These are phyloP conservation scores for Macroglossus sobrinus DNA, from an alignment of 2,113 vertebrate genomes.

Conservation along the genomic window DNA sequence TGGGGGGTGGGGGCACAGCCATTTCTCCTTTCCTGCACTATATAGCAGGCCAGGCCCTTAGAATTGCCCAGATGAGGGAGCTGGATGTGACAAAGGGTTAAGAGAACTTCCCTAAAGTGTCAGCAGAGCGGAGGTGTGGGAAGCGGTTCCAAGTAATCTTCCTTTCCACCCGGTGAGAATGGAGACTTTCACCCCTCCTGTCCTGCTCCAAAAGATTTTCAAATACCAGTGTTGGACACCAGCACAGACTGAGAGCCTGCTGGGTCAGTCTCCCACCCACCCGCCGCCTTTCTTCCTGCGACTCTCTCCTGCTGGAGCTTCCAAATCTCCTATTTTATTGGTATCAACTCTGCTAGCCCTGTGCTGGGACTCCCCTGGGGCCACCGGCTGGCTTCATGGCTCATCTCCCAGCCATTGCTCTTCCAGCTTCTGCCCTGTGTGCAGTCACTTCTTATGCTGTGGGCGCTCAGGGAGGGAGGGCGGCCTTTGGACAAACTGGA, in stretches of 20 bases:
- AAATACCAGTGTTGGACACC: background rate
- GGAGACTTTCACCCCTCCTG: background rate
- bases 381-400: slow-evolving; percentile 20
- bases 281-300: background rate
- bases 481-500: background rate
- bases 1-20: background rate
- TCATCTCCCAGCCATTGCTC: background rate
- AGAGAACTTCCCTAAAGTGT: background rate
- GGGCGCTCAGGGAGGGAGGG: background rate
- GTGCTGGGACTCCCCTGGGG: background rate
- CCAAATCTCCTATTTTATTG: background rate
- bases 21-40: background rate
- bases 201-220: background rate
- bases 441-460: background rate
- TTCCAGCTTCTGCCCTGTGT: background rate
- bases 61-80: background rate
- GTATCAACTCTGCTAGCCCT: background rate
- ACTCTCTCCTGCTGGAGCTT: background rate
- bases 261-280: background rate
- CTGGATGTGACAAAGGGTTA: background rate
- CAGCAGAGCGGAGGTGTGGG: background rate
- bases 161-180: background rate
- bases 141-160: background rate
- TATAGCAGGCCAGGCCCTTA: background rate
- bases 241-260: background rate